These are phyloP conservation scores for Hemaris fuciformis DNA, from an alignment of 2,888 invertebrate genomes.

Conservation along the genomic window DNA sequence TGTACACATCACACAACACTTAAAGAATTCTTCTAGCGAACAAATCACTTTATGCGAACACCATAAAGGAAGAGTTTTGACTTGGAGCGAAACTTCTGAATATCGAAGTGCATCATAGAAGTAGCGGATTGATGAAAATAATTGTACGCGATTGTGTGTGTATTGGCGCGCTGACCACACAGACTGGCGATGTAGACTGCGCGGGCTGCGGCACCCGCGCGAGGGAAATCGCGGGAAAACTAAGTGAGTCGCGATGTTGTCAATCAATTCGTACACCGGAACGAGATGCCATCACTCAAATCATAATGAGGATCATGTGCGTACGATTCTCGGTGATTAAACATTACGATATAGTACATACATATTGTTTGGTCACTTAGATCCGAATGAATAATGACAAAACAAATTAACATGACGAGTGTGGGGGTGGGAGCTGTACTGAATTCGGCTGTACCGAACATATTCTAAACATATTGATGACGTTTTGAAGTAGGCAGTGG, in stretches of 20 bases:
- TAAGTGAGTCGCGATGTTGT: conserved; percentile 40
- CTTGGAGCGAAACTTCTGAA: conserved; percentile 52
- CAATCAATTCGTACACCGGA: conserved; percentile 54
- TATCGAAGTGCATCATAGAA: conserved; percentile 77
- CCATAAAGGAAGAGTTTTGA: conserved; percentile 54
- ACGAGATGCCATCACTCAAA: conserved; percentile 42
- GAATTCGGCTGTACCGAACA: too few relatives aligned
- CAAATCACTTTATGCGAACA: conserved; percentile 54
- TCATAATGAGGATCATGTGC: conserved; percentile 3
- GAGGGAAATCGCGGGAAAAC: conserved; percentile 75
- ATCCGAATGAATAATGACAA: too few relatives aligned
- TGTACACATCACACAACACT: conserved; percentile 45
- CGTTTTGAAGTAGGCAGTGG: too few relatives aligned
- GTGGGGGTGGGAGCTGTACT: too few relatives aligned
- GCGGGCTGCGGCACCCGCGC: conserved; percentile 33
- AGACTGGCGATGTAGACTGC: conserved; percentile 48
- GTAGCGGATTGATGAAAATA: conserved; percentile 26
- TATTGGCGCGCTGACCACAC: conserved; percentile 54
- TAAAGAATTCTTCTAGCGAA: conserved; percentile 30
- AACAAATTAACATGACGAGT: too few relatives aligned
- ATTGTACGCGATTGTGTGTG: conserved; percentile 43
- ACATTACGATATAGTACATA: too few relatives aligned
- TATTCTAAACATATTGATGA: too few relatives aligned
- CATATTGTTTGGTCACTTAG: too few relatives aligned
- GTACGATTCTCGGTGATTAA: background rate